phyloP scores from a whole-genome alignment of 1,140 invertebrate genomes.

The Caerostris extrusa region DNA sequence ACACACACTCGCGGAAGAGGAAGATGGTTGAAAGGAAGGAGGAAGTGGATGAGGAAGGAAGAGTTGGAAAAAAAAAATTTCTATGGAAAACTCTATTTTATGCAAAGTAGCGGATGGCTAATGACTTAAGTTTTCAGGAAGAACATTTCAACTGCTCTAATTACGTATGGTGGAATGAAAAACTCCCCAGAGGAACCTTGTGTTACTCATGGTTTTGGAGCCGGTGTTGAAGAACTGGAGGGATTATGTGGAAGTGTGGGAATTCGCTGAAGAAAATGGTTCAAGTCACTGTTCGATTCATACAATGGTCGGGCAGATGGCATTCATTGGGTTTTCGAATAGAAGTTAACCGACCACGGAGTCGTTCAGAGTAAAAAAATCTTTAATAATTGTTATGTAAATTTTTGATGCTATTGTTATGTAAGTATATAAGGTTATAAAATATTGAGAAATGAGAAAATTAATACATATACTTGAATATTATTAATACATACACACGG shows the following conservation, averaged over 20 bases:
- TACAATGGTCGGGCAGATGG: not conserved
- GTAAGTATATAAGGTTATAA: too few relatives aligned
- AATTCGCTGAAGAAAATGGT: not conserved
- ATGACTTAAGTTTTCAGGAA: constrained; percentile 59
- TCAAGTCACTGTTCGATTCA: not conserved
- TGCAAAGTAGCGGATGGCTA: constrained; percentile 56
- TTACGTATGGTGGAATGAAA: constrained; percentile 46
- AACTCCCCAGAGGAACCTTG: constrained; percentile 15
- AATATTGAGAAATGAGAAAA: too few relatives aligned
- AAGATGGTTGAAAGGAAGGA: not conserved
- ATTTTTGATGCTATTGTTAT: too few relatives aligned
- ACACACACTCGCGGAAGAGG: not conserved
- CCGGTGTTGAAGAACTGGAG: constrained; percentile 4
- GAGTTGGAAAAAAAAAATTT: not conserved
- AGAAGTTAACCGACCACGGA: too few relatives aligned
- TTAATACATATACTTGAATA: too few relatives aligned
- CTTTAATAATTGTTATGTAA: too few relatives aligned
- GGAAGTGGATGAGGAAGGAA: not conserved
- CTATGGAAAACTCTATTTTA: constrained; percentile 47
- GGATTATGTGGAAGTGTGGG: not conserved
- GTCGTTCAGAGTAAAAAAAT: too few relatives aligned
- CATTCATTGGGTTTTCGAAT: not conserved
- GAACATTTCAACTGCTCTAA: constrained; percentile 60
- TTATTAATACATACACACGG: too few relatives aligned
- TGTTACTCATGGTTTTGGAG: not conserved